Evolutionary conservation across 2,888 invertebrate genomes (phyloP), one percentile per base, ranked within the genome.

Genomic region (Eulithis prunata): DNA sequence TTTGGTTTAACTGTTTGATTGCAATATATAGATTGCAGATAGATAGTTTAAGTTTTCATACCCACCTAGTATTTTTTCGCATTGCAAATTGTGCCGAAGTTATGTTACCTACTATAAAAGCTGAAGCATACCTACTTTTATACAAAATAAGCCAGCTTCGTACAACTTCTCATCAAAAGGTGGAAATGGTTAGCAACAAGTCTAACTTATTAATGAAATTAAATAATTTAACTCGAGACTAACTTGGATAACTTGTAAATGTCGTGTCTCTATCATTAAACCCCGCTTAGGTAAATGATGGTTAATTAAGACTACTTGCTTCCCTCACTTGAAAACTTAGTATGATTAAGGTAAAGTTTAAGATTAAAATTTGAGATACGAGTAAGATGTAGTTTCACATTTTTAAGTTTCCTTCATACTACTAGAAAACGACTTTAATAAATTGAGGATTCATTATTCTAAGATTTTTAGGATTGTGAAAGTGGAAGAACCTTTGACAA

Each of bases 291-390:
- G 72, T 75, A 75, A 80, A 76, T 73, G 71, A 71, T 68, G 74
- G 76, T 75, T 77, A 80, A 79, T 80, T 79, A 77, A 75, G 74
- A 70, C 65, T 76, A 76, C 71, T 75, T 75, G 70, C 70, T 78
- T 75, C 69, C 72, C 74, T 74, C 58, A 74, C 75, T 79, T 77
- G 73, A 71, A 64, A 68, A 68, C 68, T 68, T 68, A 61, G 71
- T 71, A 69, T 67, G 71, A 73, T 69, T 59, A 52, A 68, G 64
- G 61, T 64, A 55, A 64, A 72, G 67, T 69, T 54, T 54, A 4
- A 58, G 54, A 68, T 61, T 64, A 59, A 66, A 66, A 66, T 66
- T 59, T 56, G 62, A 55, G 41, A 66, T 51, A 62, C 28, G 45
- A 66, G 28, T 66, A 49, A 49, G 54, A 55, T 58, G 49, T 53